A percentile compares a stretch with the other conserved stretches of the same genome.
phyloP scores from a whole-genome alignment of 37 sponge, comb jelly and placozoan species.

The Ephydatia muelleri region DNA sequence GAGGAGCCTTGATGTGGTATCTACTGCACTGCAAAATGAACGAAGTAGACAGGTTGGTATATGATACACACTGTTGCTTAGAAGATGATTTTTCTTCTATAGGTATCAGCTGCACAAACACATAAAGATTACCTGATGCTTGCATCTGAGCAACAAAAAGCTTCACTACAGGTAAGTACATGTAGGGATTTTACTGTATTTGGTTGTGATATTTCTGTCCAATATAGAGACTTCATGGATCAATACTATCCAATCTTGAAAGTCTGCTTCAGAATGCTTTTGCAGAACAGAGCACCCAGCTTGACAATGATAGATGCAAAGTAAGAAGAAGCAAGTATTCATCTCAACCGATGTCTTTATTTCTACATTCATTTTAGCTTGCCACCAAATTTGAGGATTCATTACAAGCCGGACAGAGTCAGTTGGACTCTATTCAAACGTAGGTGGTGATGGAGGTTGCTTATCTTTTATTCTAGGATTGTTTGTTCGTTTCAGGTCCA shows the following conservation, averaged over 20 bases:
- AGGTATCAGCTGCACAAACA: background rate
- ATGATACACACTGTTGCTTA: background rate
- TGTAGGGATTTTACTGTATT: background rate
- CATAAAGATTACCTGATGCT: background rate
- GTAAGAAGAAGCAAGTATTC: background rate
- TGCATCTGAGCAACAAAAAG: slow-evolving; percentile 15
- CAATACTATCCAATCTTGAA: slow-evolving; percentile 20
- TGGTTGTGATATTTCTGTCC: background rate
- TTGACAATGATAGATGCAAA: slow-evolving; percentile 1
- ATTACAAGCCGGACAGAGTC: slow-evolving; percentile 13
- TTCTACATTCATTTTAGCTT: background rate
- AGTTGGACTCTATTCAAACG: slow-evolving; percentile 27
- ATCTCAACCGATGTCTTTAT: background rate
- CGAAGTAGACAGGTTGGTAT: background rate
- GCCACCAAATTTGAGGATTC: background rate
- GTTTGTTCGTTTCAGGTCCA: background rate
- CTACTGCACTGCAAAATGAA: background rate
- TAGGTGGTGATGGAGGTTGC: background rate
- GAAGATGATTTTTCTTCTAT: background rate
- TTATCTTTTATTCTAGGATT: background rate
- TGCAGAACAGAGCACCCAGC: slow-evolving; percentile 17
- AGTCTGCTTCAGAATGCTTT: slow-evolving; percentile 18
- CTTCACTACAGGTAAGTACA: background rate
- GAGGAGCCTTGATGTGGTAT: background rate
- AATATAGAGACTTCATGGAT: slow-evolving; percentile 31